Conservation (phyloP, 2,888 invertebrate species). For the Conchocele bisecta region DNA sequence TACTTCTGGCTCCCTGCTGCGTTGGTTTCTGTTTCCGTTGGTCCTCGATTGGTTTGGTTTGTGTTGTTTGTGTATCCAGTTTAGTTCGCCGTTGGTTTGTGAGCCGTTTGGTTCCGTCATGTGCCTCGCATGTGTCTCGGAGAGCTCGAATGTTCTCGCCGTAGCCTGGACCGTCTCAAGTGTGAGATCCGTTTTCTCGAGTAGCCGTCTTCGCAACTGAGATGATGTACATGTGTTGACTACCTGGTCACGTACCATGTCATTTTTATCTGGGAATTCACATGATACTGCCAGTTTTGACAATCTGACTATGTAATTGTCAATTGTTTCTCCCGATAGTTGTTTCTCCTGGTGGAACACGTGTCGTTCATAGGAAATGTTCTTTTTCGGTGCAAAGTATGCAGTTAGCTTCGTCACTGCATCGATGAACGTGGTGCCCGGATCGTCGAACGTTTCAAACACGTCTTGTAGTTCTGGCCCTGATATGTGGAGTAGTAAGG, state of each 20-base stretch:
- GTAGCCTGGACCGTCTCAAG: constrained; percentile 6
- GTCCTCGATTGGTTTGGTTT: not conserved
- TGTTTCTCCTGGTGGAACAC: not conserved
- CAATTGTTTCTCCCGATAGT: not conserved
- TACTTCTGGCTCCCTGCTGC: not conserved
- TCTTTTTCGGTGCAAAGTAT: constrained; percentile 13
- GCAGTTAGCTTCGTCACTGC: not conserved
- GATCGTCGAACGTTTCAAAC: not conserved
- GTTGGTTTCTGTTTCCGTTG: not conserved
- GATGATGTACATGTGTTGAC: not conserved
- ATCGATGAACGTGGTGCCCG: not conserved
- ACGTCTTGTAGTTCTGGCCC: constrained; percentile 15
- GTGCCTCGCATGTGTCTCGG: not conserved
- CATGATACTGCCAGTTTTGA: constrained; percentile 7
- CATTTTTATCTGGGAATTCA: constrained; percentile 4
- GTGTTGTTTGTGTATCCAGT: too few relatives aligned
- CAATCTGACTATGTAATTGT: constrained; percentile 3
- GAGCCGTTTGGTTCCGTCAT: too few relatives aligned
- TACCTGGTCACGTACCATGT: constrained; percentile 10
- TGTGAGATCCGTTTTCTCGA: not conserved
- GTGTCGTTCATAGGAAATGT: constrained; percentile 14
- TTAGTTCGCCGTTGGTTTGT: too few relatives aligned
- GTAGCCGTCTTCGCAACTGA: not conserved
- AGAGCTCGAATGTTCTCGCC: not conserved
- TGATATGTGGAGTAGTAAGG: constrained; percentile 4